Evolutionary conservation across 2,888 invertebrate genomes (phyloP).

Genomic region (Acanthosepion lycidas): DNA sequence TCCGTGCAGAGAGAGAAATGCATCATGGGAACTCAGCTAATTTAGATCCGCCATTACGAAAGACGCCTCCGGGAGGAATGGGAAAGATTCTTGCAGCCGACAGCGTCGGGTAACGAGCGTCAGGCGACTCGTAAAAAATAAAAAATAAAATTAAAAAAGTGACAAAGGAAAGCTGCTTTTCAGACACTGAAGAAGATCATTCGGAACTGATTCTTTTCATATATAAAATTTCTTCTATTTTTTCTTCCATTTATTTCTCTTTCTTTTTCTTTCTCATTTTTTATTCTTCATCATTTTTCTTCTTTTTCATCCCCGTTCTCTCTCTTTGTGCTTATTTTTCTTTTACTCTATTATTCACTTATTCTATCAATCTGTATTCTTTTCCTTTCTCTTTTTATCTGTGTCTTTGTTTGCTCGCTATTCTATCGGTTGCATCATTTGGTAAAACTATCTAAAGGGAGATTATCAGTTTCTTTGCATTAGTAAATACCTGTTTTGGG

Average conservation of each 20-base stretch:
- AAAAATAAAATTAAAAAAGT: neutral
- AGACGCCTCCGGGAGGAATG: neutral
- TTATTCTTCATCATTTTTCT: neutral
- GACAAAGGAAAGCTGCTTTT: neutral
- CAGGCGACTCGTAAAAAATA: neutral
- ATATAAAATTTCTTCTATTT: neutral
- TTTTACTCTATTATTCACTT: neutral
- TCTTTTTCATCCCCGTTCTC: no score
- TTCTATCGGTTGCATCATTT: neutral
- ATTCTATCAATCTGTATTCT: neutral
- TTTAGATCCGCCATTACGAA: neutral
- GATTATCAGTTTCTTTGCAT: no score
- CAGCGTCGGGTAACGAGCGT: neutral
- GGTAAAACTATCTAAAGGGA: no score
- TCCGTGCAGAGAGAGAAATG: neutral
- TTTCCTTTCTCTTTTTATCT: neutral
- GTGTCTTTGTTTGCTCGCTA: neutral
- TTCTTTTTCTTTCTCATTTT: neutral
- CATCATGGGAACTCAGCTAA: constrained; percentile 11
- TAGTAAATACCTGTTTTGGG: no score
- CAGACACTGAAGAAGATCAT: neutral
- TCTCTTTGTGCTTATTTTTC: neutral
- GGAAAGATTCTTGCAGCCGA: constrained; percentile 17
- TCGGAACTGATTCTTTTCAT: neutral
- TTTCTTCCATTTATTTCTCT: neutral